These are phyloP conservation scores for Caerostris extrusa DNA, from an alignment of 1,140 invertebrate genomes.

Conservation along the genomic window DNA sequence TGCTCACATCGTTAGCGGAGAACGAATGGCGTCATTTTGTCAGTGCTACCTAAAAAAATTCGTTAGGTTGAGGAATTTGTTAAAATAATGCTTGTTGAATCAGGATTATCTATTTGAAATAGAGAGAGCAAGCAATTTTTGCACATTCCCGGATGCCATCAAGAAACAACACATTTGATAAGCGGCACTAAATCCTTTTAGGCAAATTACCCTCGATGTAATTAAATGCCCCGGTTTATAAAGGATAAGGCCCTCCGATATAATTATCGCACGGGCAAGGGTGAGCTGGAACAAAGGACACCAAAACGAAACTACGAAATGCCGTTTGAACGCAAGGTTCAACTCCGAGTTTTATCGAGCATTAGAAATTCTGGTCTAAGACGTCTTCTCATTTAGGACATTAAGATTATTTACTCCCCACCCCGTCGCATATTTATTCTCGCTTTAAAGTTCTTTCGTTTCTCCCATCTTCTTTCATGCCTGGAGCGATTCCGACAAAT, in stretches of 20 bases:
- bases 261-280: constrained; percentile 64
- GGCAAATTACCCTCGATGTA: constrained; percentile 74
- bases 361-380: constrained; percentile 72
- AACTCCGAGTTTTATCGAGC: constrained; percentile 62
- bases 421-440: constrained; percentile 57
- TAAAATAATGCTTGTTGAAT: too few relatives aligned
- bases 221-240: constrained; percentile 76
- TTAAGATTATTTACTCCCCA: constrained; percentile 68
- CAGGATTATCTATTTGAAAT: too few relatives aligned
- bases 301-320: constrained; percentile 61
- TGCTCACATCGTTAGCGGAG: too few relatives aligned
- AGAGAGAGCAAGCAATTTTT: constrained; percentile 34
- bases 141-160: constrained; percentile 17
- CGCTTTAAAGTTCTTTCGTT: constrained; percentile 65
- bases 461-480: neutral
- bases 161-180: constrained; percentile 77
- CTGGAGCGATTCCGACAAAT: constrained; percentile 50
- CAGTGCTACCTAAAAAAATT: too few relatives aligned
- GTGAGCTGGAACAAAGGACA: constrained; percentile 56
- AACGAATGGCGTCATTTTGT: too few relatives aligned
- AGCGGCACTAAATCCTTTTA: constrained; percentile 76
- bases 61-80: too few relatives aligned
- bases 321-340: constrained; percentile 24
- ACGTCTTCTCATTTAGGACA: constrained; percentile 64
- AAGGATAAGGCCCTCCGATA: constrained; percentile 72